Base-by-base conservation (phyloP, 2,888 invertebrate genomes). In the Pterobdella sp. region DNA sequence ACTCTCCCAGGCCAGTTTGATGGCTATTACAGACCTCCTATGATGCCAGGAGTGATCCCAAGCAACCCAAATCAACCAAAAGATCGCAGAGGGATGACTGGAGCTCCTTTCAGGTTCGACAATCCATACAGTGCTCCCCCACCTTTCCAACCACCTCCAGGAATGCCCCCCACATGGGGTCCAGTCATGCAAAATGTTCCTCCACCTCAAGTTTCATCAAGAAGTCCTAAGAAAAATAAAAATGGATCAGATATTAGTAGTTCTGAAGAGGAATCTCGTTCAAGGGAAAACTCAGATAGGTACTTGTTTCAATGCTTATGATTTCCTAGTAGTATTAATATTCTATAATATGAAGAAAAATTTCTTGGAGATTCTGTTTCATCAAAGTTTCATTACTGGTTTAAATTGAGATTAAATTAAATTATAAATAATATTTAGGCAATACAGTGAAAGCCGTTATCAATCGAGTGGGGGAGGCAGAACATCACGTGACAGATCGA, bases 81-180 rank as follows among this genome's bases (percentile, higher is more conserved):
- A 10, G 71, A 67, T n/a, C 68, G 74, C 35, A 65, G 73, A 3
- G 73, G 73, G 10, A 72, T 75, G 29, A 73, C 75, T 1, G 74
- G 74, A 1, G 72, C 73, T 10, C 68, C 68, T 10, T 76, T 72
- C 72, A 68, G 74, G 1, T 72, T 64, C 60, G 74, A 74, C 4
- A 67, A 63, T 64, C 68, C 68, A 18, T 72, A 68, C 52, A 64
- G 71, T 49, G 69, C 49, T 42, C 74, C 74, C 7, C 74, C 74
- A 10, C 68, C 74, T 56, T 74, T 74, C 60, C 72, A 69, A 32
- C 68, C 68, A 35, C 74, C 72, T 10, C 68, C 75, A 22, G 73
- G 73, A 52, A 67, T 73, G 31, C 73, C 76, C 37, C 71, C 71
- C 32, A 29, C 26, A 18, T 56, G 64, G 52, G 60, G 60, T 26